These are phyloP conservation scores for Rotaria macrura DNA, from an alignment of 2,888 invertebrate genomes.

Conservation along the genomic window DNA sequence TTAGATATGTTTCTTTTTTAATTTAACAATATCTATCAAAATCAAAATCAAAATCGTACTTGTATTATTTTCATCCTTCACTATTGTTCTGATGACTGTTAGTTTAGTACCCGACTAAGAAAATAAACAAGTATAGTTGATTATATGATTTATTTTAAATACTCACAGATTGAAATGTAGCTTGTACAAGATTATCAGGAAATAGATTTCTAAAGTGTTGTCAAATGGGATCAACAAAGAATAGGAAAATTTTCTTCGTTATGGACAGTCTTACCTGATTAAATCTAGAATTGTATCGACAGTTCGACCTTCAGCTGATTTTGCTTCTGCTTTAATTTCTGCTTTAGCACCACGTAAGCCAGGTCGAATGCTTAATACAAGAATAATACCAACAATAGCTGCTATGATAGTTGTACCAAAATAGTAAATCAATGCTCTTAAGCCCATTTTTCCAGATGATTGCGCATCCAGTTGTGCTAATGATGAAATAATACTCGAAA, in stretches of 20 bases:
- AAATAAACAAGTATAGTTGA: not conserved
- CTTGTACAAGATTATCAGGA: conserved; percentile 77
- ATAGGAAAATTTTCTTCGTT: not conserved
- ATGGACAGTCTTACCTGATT: not conserved
- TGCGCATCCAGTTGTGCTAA: conserved; percentile 59
- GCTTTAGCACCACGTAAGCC: conserved; percentile 49
- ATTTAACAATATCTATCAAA: too few relatives aligned
- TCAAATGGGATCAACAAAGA: not conserved
- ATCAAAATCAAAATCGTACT: not conserved
- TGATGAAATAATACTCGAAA: conserved; percentile 59
- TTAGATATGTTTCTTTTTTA: not conserved
- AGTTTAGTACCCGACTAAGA: not conserved
- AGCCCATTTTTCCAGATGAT: conserved; percentile 59
- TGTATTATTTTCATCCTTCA: not conserved
- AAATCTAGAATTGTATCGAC: conserved; percentile 31
- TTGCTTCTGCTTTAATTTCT: conserved; percentile 9
- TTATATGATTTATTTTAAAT: conserved; percentile 19
- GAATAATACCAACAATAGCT: conserved; percentile 58
- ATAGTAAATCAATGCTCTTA: conserved; percentile 58
- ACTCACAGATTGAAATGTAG: conserved; percentile 66
- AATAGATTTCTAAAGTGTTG: conserved; percentile 79
- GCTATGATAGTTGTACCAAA: conserved; percentile 60
- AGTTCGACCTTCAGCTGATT: conserved; percentile 21
- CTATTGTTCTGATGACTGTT: not conserved
- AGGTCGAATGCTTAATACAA: conserved; percentile 59